A percentile compares a stretch with the other conserved stretches of the same genome.
These are phyloP conservation scores for Hydractinia symbiolongicarpus DNA, from an alignment of 30 jellyfish, hydroid and myxozoan genomes.

Conservation along the genomic window DNA sequence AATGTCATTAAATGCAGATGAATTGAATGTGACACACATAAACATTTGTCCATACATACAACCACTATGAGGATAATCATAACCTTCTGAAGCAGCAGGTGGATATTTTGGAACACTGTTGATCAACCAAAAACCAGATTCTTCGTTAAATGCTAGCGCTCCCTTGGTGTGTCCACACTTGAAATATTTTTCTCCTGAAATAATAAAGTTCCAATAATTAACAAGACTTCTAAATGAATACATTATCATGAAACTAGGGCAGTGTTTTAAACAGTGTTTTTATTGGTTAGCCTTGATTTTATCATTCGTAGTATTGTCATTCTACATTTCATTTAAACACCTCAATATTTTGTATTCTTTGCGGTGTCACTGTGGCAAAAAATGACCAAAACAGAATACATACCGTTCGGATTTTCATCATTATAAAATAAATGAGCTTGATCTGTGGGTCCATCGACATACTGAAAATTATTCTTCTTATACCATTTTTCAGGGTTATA, in stretches of 20 bases:
- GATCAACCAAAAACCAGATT: constrained; percentile 91
- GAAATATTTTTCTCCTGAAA: constrained; percentile 21
- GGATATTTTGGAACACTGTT: constrained; percentile 87
- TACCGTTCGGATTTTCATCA: constrained; percentile 90
- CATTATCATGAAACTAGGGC: no score
- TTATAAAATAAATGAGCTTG: constrained; percentile 81
- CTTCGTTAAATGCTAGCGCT: constrained; percentile 68
- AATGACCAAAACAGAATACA: background rate
- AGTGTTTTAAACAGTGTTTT: no score
- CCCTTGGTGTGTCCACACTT: constrained; percentile 92
- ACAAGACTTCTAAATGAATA: no score
- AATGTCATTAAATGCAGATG: constrained; percentile 64
- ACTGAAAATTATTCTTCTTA: background rate
- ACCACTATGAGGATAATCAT: constrained; percentile 87
- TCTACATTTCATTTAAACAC: no score
- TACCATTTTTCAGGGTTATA: constrained; percentile 23
- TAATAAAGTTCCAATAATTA: background rate
- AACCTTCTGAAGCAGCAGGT: constrained; percentile 56
- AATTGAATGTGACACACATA: constrained; percentile 78
- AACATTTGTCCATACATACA: constrained; percentile 84
- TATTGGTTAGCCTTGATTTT: no score
- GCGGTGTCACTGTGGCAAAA: no score
- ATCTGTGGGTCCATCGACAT: background rate
- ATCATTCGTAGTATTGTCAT: no score
- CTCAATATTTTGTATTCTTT: no score